Evolutionary conservation across 2,888 invertebrate genomes (phyloP).

Genomic region (Orthosia cruda): DNA sequence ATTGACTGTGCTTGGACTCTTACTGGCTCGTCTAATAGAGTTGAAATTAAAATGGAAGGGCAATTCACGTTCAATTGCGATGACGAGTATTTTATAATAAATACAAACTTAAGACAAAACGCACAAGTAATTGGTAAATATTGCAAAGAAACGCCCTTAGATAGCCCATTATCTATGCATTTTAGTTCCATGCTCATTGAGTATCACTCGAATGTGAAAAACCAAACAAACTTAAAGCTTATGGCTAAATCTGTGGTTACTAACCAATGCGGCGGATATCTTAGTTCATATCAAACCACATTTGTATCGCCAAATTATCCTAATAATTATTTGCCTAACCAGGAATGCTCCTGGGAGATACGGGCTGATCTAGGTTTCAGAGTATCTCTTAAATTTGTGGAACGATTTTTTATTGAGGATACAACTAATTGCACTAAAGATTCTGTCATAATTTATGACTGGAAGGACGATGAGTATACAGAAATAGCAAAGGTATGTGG

Average conservation of each 20-base stretch:
- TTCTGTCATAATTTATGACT: constrained; percentile 93
- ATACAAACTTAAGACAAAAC: constrained; percentile 82
- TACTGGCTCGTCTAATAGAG: constrained; percentile 80
- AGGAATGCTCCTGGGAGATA: constrained; percentile 96
- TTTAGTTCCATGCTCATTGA: constrained; percentile 93
- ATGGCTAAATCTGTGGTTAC: constrained; percentile 70
- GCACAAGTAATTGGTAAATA: constrained; percentile 92
- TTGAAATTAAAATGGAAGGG: constrained; percentile 83
- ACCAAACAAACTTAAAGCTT: constrained; percentile 76
- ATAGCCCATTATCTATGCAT: constrained; percentile 86
- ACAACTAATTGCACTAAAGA: constrained; percentile 94
- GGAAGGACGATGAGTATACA: constrained; percentile 89
- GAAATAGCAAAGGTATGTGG: constrained; percentile 94
- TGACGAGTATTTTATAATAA: constrained; percentile 88
- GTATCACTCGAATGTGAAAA: constrained; percentile 92
- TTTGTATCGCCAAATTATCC: constrained; percentile 93
- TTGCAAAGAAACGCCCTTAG: constrained; percentile 91
- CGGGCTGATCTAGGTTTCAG: constrained; percentile 93
- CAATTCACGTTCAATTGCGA: constrained; percentile 77
- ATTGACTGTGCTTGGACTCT: constrained; percentile 95
- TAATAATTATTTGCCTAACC: constrained; percentile 93
- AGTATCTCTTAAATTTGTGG: constrained; percentile 93
- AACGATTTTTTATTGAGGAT: constrained; percentile 95
- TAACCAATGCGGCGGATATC: constrained; percentile 94
- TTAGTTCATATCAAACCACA: constrained; percentile 84